A percentile compares a stretch with the other conserved stretches of the same genome.
These are phyloP conservation scores for Eilema griseolum DNA, from an alignment of 2,888 invertebrate species.

Conservation along the genomic window DNA sequence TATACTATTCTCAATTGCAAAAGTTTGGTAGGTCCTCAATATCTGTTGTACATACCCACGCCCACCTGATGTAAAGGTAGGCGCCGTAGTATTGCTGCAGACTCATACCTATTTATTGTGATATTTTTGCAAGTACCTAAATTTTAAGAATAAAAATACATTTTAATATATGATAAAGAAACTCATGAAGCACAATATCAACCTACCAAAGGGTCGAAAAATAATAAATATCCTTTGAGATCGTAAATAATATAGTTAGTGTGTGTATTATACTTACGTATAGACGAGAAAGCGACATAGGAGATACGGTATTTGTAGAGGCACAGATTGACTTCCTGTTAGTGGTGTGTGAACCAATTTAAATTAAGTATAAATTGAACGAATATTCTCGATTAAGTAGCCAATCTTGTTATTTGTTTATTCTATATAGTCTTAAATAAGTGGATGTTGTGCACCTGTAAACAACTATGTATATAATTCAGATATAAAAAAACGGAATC, in stretches of 20 bases:
- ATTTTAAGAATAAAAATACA: neutral
- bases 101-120: neutral
- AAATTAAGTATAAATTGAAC: neutral
- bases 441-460: too few species aligned
- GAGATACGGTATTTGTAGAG: neutral
- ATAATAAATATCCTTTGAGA: neutral
- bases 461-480: too few species aligned
- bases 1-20: too few species aligned
- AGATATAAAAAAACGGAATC: too few species aligned
- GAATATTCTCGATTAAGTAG: conserved; percentile 4
- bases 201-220: neutral
- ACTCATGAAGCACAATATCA: neutral
- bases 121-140: neutral
- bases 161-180: neutral
- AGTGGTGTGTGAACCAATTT: neutral
- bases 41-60: too few species aligned
- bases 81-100: too few species aligned
- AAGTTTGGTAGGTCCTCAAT: neutral
- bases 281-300: too few species aligned
- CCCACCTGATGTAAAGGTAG: too few species aligned
- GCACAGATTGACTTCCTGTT: neutral
- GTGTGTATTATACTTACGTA: neutral
- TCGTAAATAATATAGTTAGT: too few species aligned
- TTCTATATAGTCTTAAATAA: too few species aligned
- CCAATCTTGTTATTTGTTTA: neutral